Base-by-base conservation (phyloP, 37 sponge, comb jelly and placozoan genomes). In the Mnemiopsis leidyi region DNA sequence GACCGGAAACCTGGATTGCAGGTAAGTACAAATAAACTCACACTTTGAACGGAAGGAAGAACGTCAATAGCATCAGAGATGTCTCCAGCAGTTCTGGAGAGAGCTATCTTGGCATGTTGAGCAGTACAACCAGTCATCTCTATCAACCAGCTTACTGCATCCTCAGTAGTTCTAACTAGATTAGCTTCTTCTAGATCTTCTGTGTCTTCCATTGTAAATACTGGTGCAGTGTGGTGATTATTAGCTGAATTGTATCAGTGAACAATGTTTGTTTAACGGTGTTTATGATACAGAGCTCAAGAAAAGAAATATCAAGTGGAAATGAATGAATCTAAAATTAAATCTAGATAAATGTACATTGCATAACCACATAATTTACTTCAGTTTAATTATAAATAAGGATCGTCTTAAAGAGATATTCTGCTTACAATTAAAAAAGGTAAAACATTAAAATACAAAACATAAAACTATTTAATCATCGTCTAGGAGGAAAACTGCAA, bases 151-250 rank as follows among this genome's bases (percentile, higher is more conserved):
- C 2, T 5, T 25, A 85, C 61, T 20, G 40, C 61, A 21, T 85
- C 90, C 25, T 23, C 61, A n/a, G 23, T 26, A 0, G 48, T 85
- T 13, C 61, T 16, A 5, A 85, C 90, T 25, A 85, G 90, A 29
- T 85, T 85, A 13, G 39, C 90, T 40, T 85, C 90, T 37, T 85
- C 90, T n/a, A 85, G 5, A 18, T 85, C 90, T 23, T 29, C 25
- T 29, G 25, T 2, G 39, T 39, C 61, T 1, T 85, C 90, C 73
- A 71, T 71, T 13, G n/a, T n/a, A n/a, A n/a, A n/a, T n/a, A n/a
- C n/a, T n/a, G n/a, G n/a, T n/a, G n/a, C n/a, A n/a, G n/a, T n/a
- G n/a, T n/a, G n/a, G n/a, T n/a, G n/a, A n/a, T n/a, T n/a, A n/a
- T n/a, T n/a, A n/a, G n/a, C n/a, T n/a, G n/a, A n/a, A n/a, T n/a